Base-by-base conservation (phyloP, 2,797 vertebrate species). In the Pseudochirops corinnae region DNA sequence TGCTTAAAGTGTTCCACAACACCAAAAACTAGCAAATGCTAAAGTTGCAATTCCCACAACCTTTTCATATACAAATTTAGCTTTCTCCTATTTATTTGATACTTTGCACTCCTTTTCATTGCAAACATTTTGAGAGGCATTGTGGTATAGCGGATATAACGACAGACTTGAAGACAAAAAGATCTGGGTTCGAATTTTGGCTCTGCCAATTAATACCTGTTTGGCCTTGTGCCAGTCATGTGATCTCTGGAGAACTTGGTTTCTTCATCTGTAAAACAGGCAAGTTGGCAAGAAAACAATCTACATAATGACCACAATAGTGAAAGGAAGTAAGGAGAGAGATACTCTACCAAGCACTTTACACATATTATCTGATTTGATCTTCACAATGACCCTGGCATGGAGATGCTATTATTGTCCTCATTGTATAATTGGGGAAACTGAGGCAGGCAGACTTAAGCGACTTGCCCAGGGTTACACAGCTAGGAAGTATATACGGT, bases 11-110 rank as follows among this genome's bases (percentile, higher is more conserved):
- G 60, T 62, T 62, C 57, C 57, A 74, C 2, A 16, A 39, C 7
- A 74, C 33, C 5, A 18, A 39, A 67, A n/a, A n/a, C 67, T 91
- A 91, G 62, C 93, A 82, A 91, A 14, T 94, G 39, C 3, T 90
- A 60, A 55, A 60, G 3, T 26, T 94, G 52, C 92, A 93, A 52
- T 18, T n/a, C 29, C n/a, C 82, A 60, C n/a, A 90, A 53, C 74
- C 93, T 11, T 52, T 97, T 93, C 18, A n/a, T n/a, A 92, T 57
- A 11, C 29, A 94, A 10, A 1, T 92, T 50, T 94, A 56, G 21
- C 4, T 93, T 56, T 12, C 56, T 58, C 53, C 33, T 94, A 56
- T 46, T 90, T 39, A 26, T 26, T 57, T 14, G 67, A 93, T 90
- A 67, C 5, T 9, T 16, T 33, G 2, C 39, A 62, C 93, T 95